Percentiles rank a stretch among this genome's conserved stretches.
Conservation (phyloP, 2,797 vertebrate genomes). For the Hydrophis major region DNA sequence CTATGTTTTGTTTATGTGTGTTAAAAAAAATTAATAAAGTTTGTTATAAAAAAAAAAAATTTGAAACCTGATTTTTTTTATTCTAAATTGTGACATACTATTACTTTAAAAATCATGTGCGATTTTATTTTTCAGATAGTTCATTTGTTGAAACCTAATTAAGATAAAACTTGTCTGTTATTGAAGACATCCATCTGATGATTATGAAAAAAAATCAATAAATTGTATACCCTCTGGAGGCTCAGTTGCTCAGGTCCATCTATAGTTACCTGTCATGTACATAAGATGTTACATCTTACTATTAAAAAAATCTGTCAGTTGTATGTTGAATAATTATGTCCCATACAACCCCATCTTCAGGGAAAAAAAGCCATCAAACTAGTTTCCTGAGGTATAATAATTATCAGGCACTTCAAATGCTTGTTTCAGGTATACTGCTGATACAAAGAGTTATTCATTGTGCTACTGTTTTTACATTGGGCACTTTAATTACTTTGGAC, state of each 20-base stretch:
- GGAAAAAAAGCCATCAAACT: background rate
- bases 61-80: background rate
- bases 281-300: background rate
- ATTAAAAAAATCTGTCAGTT: background rate
- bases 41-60: background rate
- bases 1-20: too few relatives aligned
- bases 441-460: background rate
- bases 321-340: background rate
- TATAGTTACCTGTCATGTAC: background rate
- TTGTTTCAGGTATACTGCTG: background rate
- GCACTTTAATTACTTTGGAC: background rate
- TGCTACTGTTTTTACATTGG: background rate
- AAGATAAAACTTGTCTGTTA: background rate
- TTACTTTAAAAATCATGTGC: background rate
- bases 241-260: background rate
- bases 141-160: background rate
- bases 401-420: background rate
- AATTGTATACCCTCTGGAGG: background rate
- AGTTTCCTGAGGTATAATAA: background rate
- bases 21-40: too few relatives aligned
- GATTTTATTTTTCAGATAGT: background rate
- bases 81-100: background rate
- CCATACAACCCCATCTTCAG: slow-evolving; percentile 1
- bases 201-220: background rate
- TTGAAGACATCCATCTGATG: background rate